Conservation (phyloP, 2,113 vertebrate species). For the Campylomormyrus numenius region DNA sequence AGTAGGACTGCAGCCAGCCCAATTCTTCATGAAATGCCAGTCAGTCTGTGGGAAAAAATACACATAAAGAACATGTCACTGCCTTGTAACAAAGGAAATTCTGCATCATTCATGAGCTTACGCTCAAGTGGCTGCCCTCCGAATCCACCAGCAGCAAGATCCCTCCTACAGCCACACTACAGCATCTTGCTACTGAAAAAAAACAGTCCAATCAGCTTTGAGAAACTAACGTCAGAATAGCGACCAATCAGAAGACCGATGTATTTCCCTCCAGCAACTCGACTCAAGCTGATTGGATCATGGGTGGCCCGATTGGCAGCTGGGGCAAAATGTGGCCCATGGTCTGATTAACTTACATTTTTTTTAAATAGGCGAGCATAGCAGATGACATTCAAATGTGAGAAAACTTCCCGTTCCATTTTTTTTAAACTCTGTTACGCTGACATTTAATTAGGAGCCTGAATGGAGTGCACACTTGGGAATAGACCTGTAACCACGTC, state of each 20-base stretch:
- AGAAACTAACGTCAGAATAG: background rate
- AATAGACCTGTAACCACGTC: constrained; percentile 49
- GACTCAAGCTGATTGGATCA: background rate
- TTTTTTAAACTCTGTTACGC: background rate
- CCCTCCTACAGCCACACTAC: background rate
- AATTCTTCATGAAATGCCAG: background rate
- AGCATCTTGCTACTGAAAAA: background rate
- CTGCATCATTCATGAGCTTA: constrained; percentile 3
- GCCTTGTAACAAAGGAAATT: background rate
- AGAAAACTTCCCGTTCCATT: background rate
- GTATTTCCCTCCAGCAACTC: background rate
- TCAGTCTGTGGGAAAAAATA: background rate
- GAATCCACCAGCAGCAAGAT: background rate
- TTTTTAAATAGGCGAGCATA: background rate
- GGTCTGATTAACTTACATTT: background rate
- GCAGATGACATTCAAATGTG: constrained; percentile 13
- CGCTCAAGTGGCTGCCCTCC: background rate
- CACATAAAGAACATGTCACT: constrained; percentile 7
- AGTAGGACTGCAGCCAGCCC: background rate
- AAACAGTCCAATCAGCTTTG: background rate
- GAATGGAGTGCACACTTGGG: constrained; percentile 51
- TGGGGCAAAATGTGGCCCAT: background rate
- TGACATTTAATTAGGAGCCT: constrained; percentile 71
- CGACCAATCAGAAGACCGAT: background rate
- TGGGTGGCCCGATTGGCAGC: background rate